phyloP scores from a whole-genome alignment of 2,113 vertebrate genomes.

The Genyomyrus donnyi region DNA sequence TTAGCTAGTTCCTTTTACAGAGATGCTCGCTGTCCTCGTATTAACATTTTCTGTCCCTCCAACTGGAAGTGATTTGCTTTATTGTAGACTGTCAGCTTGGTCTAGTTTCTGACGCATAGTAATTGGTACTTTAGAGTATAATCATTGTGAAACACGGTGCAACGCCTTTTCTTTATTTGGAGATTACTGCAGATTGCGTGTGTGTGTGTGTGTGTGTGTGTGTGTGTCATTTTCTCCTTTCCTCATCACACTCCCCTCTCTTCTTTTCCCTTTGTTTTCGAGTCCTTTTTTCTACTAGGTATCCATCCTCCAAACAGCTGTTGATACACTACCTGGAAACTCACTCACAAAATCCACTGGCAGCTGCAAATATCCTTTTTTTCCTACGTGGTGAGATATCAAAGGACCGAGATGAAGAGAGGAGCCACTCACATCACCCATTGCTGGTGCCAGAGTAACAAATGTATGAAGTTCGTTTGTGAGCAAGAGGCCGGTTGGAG shows the following conservation, averaged over 20 bases:
- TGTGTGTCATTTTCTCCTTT: slow-evolving; percentile 34
- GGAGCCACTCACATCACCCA: not conserved
- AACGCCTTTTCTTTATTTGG: slow-evolving; percentile 85
- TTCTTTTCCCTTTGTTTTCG: slow-evolving; percentile 68
- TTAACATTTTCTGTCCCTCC: slow-evolving; percentile 98
- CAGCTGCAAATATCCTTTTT: slow-evolving; percentile 11
- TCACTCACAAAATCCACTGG: slow-evolving; percentile 77
- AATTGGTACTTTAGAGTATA: slow-evolving; percentile 98
- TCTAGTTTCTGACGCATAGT: slow-evolving; percentile 88
- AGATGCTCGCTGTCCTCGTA: slow-evolving; percentile 98
- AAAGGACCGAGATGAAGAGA: not conserved
- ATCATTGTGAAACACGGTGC: slow-evolving; percentile 84
- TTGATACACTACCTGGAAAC: slow-evolving; percentile 71
- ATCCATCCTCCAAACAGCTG: slow-evolving; percentile 45
- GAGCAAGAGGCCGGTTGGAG: not conserved
- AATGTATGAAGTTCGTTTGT: not conserved
- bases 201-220: slow-evolving; percentile 45
- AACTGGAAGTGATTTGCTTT: slow-evolving; percentile 99
- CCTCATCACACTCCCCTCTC: slow-evolving; percentile 34
- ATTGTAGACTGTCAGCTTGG: slow-evolving; percentile 98
- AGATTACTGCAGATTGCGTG: slow-evolving; percentile 84
- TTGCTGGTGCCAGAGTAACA: not conserved
- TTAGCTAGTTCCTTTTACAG: slow-evolving; percentile 99
- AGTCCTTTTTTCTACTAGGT: slow-evolving; percentile 73
- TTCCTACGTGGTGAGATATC: not conserved